Evolutionary conservation across 2,797 vertebrate species (phyloP), one percentile per base, ranked within the genome.

Genomic region (Hyperoplus immaculatus): DNA sequence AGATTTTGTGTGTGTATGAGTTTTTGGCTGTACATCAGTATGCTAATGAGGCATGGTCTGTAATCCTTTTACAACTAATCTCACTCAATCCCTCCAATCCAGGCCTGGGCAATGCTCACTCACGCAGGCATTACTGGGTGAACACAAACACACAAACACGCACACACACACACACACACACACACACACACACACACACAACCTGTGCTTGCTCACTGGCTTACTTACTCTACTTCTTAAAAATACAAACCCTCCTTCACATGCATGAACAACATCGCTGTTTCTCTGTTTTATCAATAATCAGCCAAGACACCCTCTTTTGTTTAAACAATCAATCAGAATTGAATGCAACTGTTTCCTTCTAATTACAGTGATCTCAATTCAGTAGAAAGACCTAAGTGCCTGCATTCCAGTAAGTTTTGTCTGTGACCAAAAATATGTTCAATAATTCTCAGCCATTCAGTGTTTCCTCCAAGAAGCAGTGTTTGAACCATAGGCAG

Each of bases 51-150:
- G 90, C 94, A 93, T 93, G 87, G 86, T 92, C 90, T 93, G 87
- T 94, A 94, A 94, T 94, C 94, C 92, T 92, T 65, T 94, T 93
- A 91, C 77, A 90, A 77, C 83, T 94, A 94, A 93, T 93, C 94
- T 93, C 88, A 86, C 86, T 87, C 87, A 93, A 87, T 94, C 87
- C 93, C 82, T 78, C 85, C 80, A 85, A 84, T 91, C 92, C 89
- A 90, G 82, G 88, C 86, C 87, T 90, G 87, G 91, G 84, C 91
- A 90, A 69, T 85, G 84, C 87, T 87, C 88, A 77, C 63, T 55
- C 80, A 84, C 85, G 84, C 78, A 81, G 64, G 65, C 87, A 87
- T 82, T 84, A 83, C 84, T 85, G 85, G 70, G 55, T 90, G 81
- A 89, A 85, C 80, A 78, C 77, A 77, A 69, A 58, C 63, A 46